These are phyloP conservation scores for Larimichthys crocea DNA, from an alignment of 2,113 vertebrate species.

Conservation along the genomic window DNA sequence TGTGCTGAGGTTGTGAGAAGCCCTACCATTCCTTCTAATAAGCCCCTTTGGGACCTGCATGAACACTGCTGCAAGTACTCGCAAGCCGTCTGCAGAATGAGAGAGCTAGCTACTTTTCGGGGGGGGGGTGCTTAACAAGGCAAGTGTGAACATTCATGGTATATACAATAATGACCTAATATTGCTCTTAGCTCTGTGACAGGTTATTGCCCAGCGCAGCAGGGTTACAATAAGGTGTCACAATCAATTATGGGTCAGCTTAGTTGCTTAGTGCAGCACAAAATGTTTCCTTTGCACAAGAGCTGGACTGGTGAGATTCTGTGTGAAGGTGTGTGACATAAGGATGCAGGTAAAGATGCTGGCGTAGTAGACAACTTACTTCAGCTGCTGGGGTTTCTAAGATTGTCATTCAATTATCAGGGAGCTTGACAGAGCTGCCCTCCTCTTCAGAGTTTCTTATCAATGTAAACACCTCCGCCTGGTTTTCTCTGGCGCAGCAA, in stretches of 20 bases:
- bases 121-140: slow-evolving; percentile 55
- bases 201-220: slow-evolving; percentile 47
- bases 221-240: slow-evolving; percentile 55
- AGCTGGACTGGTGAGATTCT: slow-evolving; percentile 14
- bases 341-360: slow-evolving; percentile 6
- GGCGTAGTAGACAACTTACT: neutral
- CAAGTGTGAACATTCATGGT: slow-evolving; percentile 69
- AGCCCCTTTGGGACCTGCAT: slow-evolving; percentile 85
- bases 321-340: slow-evolving; percentile 1
- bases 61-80: slow-evolving; percentile 81
- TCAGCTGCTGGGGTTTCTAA: neutral
- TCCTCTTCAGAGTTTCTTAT: slow-evolving; percentile 4
- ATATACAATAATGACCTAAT: slow-evolving; percentile 71
- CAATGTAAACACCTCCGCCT: neutral
- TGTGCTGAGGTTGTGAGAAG: slow-evolving; percentile 73
- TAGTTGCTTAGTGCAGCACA: slow-evolving; percentile 4
- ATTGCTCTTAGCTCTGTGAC: slow-evolving; percentile 39
- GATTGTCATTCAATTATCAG: slow-evolving; percentile 9
- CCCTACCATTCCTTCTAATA: slow-evolving; percentile 84
- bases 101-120: slow-evolving; percentile 51
- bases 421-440: slow-evolving; percentile 13
- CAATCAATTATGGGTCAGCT: slow-evolving; percentile 24
- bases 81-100: slow-evolving; percentile 82
- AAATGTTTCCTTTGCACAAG: slow-evolving; percentile 28
- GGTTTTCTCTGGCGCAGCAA: neutral